phyloP scores from a whole-genome alignment of 2,113 vertebrate species.

The Protobothrops mucrosquamatus region DNA sequence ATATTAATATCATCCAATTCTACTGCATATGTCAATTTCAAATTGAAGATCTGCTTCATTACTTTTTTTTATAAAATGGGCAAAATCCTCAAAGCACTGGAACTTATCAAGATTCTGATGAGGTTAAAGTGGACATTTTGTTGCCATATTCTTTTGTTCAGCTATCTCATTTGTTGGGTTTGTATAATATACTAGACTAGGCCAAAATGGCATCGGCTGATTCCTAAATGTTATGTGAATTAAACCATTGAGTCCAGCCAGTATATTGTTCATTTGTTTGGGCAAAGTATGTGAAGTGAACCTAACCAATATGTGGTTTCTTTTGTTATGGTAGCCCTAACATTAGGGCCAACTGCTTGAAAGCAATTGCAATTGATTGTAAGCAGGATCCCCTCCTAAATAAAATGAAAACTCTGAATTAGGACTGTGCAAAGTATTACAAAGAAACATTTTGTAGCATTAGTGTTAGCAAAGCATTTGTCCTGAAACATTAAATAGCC shows the following conservation, averaged over 20 bases:
- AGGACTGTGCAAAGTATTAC: no score
- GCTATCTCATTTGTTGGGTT: background rate
- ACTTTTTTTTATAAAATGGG: background rate
- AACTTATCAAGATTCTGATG: background rate
- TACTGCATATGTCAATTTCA: background rate
- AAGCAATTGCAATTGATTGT: no score
- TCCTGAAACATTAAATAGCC: no score
- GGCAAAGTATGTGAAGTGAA: background rate
- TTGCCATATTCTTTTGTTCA: background rate
- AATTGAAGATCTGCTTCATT: background rate
- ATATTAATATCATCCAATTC: background rate
- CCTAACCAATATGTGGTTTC: background rate
- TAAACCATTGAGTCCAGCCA: no score
- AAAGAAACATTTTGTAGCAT: no score
- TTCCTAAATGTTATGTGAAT: background rate
- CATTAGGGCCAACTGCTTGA: no score
- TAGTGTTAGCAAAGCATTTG: no score
- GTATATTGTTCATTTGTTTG: background rate
- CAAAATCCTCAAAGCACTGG: background rate
- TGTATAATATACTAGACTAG: background rate
- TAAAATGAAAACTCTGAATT: no score
- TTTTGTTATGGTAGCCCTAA: background rate
- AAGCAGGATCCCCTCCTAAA: no score
- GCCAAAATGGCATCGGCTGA: background rate
- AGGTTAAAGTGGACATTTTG: background rate